Evolutionary conservation across 2,797 vertebrate genomes (phyloP).

Genomic region (Sebastes taczanowskii): DNA sequence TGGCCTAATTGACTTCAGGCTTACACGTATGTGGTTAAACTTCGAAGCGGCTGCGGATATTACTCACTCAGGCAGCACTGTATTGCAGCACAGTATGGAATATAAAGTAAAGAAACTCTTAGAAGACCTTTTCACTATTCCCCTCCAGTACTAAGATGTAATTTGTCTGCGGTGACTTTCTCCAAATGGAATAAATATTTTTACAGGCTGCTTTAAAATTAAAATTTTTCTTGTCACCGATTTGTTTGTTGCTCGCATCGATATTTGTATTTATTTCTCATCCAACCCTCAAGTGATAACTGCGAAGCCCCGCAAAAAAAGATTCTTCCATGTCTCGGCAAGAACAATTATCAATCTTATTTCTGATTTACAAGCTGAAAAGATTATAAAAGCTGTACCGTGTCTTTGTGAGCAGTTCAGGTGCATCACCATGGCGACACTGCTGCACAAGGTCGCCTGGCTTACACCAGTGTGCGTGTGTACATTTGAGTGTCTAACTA

Average conservation of each 20-base stretch:
- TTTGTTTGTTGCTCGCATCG: background rate
- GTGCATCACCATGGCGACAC: conserved; percentile 67
- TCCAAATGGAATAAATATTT: background rate
- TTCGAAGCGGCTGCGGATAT: conserved; percentile 46
- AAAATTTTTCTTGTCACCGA: background rate
- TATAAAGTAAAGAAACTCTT: background rate
- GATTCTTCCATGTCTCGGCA: conserved; percentile 6
- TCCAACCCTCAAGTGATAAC: background rate
- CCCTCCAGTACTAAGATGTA: background rate
- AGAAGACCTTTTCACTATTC: background rate
- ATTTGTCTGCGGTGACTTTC: background rate
- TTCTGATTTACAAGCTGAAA: conserved; percentile 20
- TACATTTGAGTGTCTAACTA: background rate
- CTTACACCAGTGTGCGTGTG: background rate
- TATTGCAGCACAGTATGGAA: background rate
- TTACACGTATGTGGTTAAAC: conserved; percentile 34
- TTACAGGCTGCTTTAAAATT: background rate
- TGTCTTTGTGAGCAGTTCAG: conserved; percentile 48
- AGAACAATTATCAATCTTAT: conserved; percentile 24
- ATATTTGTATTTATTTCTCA: background rate
- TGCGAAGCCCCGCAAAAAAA: background rate
- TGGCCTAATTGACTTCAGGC: conserved; percentile 48
- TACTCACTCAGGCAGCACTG: conserved; percentile 11
- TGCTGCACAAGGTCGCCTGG: conserved; percentile 55
- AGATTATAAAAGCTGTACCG: conserved; percentile 18